Conservation (phyloP, 2,797 vertebrate species). For the Catostomus latipinnis region DNA sequence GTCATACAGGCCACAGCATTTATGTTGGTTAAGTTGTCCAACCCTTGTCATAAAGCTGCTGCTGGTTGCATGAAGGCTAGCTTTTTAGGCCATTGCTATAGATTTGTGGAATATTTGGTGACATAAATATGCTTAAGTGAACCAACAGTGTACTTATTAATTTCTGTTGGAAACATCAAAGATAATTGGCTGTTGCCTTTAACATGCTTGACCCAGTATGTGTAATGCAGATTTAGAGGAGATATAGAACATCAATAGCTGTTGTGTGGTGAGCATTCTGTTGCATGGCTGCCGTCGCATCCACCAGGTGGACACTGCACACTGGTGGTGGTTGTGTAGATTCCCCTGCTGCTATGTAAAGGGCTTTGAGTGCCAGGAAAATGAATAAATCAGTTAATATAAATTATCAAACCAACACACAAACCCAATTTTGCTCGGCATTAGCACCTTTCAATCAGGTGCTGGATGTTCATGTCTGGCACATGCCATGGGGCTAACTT, state of each 20-base stretch:
- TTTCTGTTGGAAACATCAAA: conserved; percentile 22
- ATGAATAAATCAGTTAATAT: background rate
- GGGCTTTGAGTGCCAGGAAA: too few species aligned
- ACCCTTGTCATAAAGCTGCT: background rate
- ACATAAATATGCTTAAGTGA: background rate
- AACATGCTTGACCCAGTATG: background rate
- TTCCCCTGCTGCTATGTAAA: too few species aligned
- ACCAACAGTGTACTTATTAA: background rate
- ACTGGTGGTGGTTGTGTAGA: too few species aligned
- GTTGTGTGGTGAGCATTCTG: too few species aligned
- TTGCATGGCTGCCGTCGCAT: too few species aligned
- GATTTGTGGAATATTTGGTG: background rate
- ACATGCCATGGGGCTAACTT: background rate
- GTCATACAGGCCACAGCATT: background rate
- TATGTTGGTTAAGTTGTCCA: background rate
- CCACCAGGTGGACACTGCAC: too few species aligned
- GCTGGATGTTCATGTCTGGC: background rate
- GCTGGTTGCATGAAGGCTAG: background rate
- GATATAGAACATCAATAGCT: too few species aligned
- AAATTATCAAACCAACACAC: background rate
- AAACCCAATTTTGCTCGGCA: background rate
- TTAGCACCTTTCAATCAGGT: background rate
- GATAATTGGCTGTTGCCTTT: conserved; percentile 11
- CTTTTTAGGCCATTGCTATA: background rate
- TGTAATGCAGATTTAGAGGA: background rate